These are phyloP conservation scores for Poecilia wingei DNA, from an alignment of 2,797 vertebrate genomes.

Conservation along the genomic window DNA sequence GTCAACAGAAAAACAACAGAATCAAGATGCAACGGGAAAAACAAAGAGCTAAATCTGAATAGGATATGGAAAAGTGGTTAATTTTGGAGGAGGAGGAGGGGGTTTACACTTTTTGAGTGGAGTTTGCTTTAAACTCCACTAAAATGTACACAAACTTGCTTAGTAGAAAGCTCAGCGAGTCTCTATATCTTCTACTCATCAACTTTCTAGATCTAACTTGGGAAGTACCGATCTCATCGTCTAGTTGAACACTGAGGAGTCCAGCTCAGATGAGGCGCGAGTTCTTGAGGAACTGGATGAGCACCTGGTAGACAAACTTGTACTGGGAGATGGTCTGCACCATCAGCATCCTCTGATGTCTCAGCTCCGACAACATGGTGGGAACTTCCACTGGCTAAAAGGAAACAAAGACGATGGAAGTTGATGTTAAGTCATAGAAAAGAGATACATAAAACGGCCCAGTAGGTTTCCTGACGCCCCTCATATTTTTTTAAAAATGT, in stretches of 20 bases:
- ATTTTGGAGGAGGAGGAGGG: background rate
- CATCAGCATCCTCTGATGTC: constrained; percentile 96
- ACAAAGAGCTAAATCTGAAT: constrained; percentile 18
- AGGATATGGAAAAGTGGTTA: constrained; percentile 21
- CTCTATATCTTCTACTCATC: constrained; percentile 25
- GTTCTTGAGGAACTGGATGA: constrained; percentile 96
- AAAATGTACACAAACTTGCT: constrained; percentile 18
- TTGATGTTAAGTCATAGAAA: background rate
- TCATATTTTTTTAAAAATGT: background rate
- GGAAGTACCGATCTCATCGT: constrained; percentile 35
- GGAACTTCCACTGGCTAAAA: constrained; percentile 92
- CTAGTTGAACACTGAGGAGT: constrained; percentile 5
- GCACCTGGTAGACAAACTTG: constrained; percentile 96
- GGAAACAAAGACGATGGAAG: background rate
- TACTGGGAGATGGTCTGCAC: constrained; percentile 97
- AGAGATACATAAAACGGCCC: background rate
- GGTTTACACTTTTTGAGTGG: background rate
- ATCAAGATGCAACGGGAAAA: constrained; percentile 11
- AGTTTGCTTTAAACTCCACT: background rate
- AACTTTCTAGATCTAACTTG: background rate
- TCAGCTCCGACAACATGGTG: constrained; percentile 88
- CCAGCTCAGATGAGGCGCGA: constrained; percentile 91
- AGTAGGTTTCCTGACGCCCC: background rate
- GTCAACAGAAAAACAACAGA: constrained; percentile 22
- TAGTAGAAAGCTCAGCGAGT: constrained; percentile 19